phyloP scores from a whole-genome alignment of 2,888 invertebrate species.

The Xanthorhoe spadicearia region DNA sequence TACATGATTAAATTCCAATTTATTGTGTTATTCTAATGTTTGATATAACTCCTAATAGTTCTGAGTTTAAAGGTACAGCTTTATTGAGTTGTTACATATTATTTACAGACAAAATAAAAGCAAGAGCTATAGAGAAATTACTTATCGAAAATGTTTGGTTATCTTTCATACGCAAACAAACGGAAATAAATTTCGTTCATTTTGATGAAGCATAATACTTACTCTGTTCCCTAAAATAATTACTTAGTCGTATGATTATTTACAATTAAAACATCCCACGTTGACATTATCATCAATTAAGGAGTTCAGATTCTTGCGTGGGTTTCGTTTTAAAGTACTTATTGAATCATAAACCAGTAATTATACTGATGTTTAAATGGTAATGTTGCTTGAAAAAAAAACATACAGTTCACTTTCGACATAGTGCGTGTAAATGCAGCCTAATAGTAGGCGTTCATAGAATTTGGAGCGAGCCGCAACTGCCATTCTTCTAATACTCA shows the following conservation, averaged over 20 bases:
- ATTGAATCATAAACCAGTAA: not conserved
- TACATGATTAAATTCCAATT: too few species aligned
- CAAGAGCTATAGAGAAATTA: too few species aligned
- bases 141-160: not conserved
- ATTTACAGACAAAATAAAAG: too few species aligned
- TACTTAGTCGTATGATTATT: not conserved
- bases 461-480: not conserved
- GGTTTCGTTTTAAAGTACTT: too few species aligned
- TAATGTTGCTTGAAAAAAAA: not conserved
- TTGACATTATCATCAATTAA: not conserved
- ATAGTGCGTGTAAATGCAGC: not conserved
- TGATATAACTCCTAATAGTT: too few species aligned
- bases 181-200: not conserved
- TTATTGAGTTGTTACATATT: too few species aligned
- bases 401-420: not conserved
- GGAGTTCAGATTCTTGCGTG: not conserved
- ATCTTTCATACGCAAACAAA: not conserved
- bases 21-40: too few species aligned
- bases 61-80: too few species aligned
- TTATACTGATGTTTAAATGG: not conserved
- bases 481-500: slow-evolving; percentile 3
- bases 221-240: not conserved
- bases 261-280: not conserved
- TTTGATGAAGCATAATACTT: not conserved
- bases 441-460: not conserved